A percentile compares a stretch with the other conserved stretches of the same genome.
Evolutionary conservation across 2,888 invertebrate species (phyloP).

Genomic region (Rhingia campestris): DNA sequence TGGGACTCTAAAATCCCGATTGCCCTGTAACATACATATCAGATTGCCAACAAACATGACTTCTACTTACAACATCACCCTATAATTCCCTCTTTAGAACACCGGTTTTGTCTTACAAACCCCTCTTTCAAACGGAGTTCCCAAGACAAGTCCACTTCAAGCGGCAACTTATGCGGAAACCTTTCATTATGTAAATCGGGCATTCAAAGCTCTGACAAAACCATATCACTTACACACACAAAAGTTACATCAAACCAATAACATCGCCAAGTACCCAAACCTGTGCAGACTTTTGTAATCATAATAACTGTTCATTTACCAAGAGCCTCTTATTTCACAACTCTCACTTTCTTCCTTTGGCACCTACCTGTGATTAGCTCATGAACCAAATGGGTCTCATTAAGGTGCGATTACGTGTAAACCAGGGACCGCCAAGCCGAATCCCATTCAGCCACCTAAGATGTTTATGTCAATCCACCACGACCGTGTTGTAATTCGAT

Average conservation of each 20-base stretch:
- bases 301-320: conserved; percentile 25
- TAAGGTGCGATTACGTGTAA: conserved; percentile 59
- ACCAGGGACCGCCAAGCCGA: conserved; percentile 2
- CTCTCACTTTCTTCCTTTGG: conserved; percentile 71
- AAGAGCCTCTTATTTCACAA: conserved; percentile 60
- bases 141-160: background rate
- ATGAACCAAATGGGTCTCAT: conserved; percentile 63
- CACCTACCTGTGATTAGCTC: conserved; percentile 60
- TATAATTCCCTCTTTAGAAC: no score
- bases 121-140: background rate
- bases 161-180: conserved; percentile 8
- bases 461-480: conserved; percentile 11
- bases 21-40: no score
- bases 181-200: background rate
- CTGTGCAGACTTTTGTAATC: conserved; percentile 21
- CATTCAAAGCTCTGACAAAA: conserved; percentile 7
- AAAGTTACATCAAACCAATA: conserved; percentile 37
- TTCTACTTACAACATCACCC: no score
- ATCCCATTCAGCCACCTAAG: conserved; percentile 20
- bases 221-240: conserved; percentile 17
- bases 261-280: conserved; percentile 4
- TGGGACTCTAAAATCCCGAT: no score
- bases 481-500: background rate
- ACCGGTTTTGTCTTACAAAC: background rate
- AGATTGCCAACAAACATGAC: no score